phyloP scores from a whole-genome alignment of 2,888 invertebrate genomes.

The Eumerus sabulonum region DNA sequence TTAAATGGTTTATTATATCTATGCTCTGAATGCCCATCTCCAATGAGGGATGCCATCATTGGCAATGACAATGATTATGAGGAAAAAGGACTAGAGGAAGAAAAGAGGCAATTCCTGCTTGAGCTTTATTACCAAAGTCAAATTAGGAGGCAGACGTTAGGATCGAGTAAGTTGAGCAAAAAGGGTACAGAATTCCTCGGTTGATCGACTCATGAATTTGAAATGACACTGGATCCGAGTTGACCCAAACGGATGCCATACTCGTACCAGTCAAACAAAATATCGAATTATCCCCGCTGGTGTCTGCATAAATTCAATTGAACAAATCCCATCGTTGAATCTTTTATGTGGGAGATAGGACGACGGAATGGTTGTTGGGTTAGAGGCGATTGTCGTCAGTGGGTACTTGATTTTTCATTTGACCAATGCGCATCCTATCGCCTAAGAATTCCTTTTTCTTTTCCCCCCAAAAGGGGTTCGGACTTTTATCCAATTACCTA shows the following conservation, averaged over 20 bases:
- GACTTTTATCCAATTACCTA: slow-evolving; percentile 41
- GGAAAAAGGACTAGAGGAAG: neutral
- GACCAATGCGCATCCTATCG: slow-evolving; percentile 3
- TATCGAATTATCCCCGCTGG: neutral
- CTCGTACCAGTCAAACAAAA: slow-evolving; percentile 12
- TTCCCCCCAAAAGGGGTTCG: slow-evolving; percentile 14
- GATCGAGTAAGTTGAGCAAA: slow-evolving; percentile 33
- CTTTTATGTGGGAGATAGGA: slow-evolving; percentile 49
- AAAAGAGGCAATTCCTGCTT: slow-evolving; percentile 40
- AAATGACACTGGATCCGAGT: slow-evolving; percentile 56
- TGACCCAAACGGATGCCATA: slow-evolving; percentile 50
- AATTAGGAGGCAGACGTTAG: slow-evolving; percentile 5
- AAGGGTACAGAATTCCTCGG: slow-evolving; percentile 5
- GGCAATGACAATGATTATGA: slow-evolving; percentile 46
- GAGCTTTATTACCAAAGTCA: slow-evolving; percentile 45
- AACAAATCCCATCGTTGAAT: slow-evolving; percentile 56
- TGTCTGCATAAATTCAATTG: slow-evolving; percentile 56
- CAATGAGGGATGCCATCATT: slow-evolving; percentile 31
- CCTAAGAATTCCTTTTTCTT: slow-evolving; percentile 40
- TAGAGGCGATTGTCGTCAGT: slow-evolving; percentile 4
- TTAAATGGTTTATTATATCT: slow-evolving; percentile 59
- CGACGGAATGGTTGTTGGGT: neutral
- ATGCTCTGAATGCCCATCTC: neutral
- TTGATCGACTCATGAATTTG: slow-evolving; percentile 63
- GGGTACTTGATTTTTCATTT: slow-evolving; percentile 31